Percentiles rank a stretch among this genome's conserved stretches.
These are phyloP conservation scores for Acleris literana DNA, from an alignment of 2,888 invertebrate genomes.

Conservation along the genomic window DNA sequence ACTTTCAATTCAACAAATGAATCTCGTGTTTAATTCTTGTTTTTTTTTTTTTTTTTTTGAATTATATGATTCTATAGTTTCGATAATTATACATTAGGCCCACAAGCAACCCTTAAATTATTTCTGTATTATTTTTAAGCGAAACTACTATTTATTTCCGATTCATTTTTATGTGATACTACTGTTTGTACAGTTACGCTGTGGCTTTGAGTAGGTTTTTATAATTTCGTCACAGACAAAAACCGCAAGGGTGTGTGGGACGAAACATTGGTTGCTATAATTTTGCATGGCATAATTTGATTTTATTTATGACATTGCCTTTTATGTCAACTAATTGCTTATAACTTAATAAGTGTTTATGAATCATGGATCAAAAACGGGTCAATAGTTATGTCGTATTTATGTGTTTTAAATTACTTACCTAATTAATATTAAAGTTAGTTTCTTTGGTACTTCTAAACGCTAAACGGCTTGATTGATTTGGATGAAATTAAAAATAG, in stretches of 20 bases:
- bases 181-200: not conserved
- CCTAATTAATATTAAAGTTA: too few relatives aligned
- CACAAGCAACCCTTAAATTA: too few relatives aligned
- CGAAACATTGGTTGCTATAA: constrained; percentile 29
- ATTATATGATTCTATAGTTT: too few relatives aligned
- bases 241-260: constrained; percentile 21
- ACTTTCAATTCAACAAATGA: too few relatives aligned
- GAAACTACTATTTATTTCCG: not conserved
- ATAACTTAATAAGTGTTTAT: constrained; percentile 25
- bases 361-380: constrained; percentile 7
- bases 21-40: too few relatives aligned
- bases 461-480: too few relatives aligned
- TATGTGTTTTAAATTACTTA: too few relatives aligned
- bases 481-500: too few relatives aligned
- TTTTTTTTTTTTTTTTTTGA: too few relatives aligned
- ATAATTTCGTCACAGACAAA: constrained; percentile 31
- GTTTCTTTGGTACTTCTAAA: too few relatives aligned
- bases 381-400: too few relatives aligned
- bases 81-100: too few relatives aligned
- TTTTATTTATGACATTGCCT: constrained; percentile 24
- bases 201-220: constrained; percentile 15
- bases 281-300: constrained; percentile 28
- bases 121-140: not conserved
- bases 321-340: constrained; percentile 11
- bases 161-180: not conserved